A percentile compares a stretch with the other conserved stretches of the same genome.
Evolutionary conservation across 2,888 invertebrate genomes (phyloP).

Genomic region (Cantharis rufa): DNA sequence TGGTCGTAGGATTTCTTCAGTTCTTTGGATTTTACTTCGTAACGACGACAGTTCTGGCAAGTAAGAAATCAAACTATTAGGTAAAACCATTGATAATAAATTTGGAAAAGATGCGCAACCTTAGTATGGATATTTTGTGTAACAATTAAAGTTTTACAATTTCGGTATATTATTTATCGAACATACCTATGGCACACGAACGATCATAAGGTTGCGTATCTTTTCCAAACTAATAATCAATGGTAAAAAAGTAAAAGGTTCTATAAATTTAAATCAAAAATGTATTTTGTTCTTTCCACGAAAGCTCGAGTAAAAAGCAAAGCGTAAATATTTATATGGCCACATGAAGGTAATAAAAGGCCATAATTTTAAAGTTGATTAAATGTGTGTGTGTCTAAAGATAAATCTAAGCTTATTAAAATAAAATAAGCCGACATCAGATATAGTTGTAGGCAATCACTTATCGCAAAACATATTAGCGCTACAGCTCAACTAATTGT

Average conservation of each 20-base stretch:
- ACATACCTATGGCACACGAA: no score
- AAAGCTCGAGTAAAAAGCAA: background rate
- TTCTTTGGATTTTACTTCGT: no score
- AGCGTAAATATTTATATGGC: background rate
- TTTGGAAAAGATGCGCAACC: no score
- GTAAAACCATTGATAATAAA: background rate
- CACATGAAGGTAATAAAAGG: background rate
- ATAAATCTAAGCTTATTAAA: background rate
- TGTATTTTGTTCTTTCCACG: background rate
- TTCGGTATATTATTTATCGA: no score
- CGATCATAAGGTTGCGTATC: no score
- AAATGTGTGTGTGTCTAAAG: background rate
- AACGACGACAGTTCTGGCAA: no score
- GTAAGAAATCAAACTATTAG: no score
- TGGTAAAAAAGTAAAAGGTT: no score
- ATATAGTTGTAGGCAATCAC: conserved; percentile 37
- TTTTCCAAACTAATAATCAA: no score
- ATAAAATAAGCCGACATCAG: conserved; percentile 29
- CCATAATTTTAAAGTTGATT: background rate
- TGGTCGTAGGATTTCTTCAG: no score
- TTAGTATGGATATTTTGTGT: no score
- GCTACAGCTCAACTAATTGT: conserved; percentile 47
- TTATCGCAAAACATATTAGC: conserved; percentile 44
- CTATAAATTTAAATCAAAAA: background rate
- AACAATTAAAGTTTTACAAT: no score